Percentiles rank a stretch among this genome's conserved stretches.
Evolutionary conservation across 1,140 invertebrate genomes (phyloP).

Genomic region (Polypedilum vanderplanki): DNA sequence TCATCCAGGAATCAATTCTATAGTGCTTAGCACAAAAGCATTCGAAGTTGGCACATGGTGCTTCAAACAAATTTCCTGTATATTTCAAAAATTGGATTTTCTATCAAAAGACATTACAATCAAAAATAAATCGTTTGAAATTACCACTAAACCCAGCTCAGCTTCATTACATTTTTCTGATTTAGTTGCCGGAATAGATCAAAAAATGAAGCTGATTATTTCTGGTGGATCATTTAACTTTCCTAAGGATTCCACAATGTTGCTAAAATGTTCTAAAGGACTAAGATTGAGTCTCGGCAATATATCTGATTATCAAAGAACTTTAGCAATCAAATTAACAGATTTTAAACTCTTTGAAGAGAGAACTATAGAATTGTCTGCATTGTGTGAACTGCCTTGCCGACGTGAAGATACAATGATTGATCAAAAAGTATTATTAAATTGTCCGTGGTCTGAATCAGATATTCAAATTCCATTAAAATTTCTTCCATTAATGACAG

Average conservation of each 20-base stretch:
- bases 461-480: constrained; percentile 62
- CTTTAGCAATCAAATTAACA: constrained; percentile 55
- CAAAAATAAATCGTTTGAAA: constrained; percentile 43
- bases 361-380: constrained; percentile 52
- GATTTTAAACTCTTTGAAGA: constrained; percentile 63
- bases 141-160: constrained; percentile 46
- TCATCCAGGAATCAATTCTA: constrained; percentile 64
- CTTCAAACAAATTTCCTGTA: constrained; percentile 40
- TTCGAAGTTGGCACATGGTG: constrained; percentile 43
- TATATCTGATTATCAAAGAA: constrained; percentile 39
- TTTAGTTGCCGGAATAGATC: constrained; percentile 60
- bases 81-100: constrained; percentile 53
- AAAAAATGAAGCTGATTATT: constrained; percentile 59
- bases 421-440: constrained; percentile 50
- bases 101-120: constrained; percentile 48
- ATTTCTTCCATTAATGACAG: constrained; percentile 74
- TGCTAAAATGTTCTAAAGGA: constrained; percentile 52
- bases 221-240: constrained; percentile 60
- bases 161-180: constrained; percentile 47
- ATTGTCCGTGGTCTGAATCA: constrained; percentile 65
- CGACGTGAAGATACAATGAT: constrained; percentile 48
- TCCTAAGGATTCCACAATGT: constrained; percentile 47
- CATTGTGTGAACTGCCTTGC: constrained; percentile 67
- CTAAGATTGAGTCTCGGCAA: constrained; percentile 44
- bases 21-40: constrained; percentile 55